These are phyloP conservation scores for Platichthys stellatus DNA, from an alignment of 2,113 vertebrate species.

Conservation along the genomic window DNA sequence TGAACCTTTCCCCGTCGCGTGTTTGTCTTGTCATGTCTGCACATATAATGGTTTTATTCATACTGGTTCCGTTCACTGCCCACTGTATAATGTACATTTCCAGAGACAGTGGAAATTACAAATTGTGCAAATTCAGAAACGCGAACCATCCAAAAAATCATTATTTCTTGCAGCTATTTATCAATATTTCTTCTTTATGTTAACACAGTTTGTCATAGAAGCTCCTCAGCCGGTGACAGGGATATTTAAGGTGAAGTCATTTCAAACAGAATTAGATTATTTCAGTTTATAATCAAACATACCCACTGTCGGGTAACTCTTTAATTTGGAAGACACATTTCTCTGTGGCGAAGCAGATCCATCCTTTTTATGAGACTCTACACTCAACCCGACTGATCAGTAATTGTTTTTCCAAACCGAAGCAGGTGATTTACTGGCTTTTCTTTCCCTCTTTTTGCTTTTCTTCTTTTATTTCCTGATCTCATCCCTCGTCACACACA, in stretches of 20 bases:
- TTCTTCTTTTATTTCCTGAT: neutral
- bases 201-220: neutral
- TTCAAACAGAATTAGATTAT: constrained; percentile 12
- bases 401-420: constrained; percentile 19
- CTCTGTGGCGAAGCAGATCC: neutral
- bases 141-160: neutral
- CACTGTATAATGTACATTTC: neutral
- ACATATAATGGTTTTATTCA: neutral
- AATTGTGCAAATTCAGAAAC: neutral
- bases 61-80: neutral
- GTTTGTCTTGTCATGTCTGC: constrained; percentile 18
- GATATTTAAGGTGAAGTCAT: neutral
- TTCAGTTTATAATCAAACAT: neutral
- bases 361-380: neutral
- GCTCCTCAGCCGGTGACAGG: neutral
- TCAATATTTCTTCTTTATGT: neutral
- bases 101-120: neutral
- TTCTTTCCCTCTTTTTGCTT: neutral
- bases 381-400: constrained; percentile 2
- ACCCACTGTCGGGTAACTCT: neutral
- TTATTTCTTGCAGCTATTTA: neutral
- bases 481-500: neutral
- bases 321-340: neutral
- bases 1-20: neutral
- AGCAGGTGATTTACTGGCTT: neutral